These are phyloP conservation scores for Phymanthus crucifer DNA, from an alignment of 92 coral and sea anemone genomes.

Conservation along the genomic window DNA sequence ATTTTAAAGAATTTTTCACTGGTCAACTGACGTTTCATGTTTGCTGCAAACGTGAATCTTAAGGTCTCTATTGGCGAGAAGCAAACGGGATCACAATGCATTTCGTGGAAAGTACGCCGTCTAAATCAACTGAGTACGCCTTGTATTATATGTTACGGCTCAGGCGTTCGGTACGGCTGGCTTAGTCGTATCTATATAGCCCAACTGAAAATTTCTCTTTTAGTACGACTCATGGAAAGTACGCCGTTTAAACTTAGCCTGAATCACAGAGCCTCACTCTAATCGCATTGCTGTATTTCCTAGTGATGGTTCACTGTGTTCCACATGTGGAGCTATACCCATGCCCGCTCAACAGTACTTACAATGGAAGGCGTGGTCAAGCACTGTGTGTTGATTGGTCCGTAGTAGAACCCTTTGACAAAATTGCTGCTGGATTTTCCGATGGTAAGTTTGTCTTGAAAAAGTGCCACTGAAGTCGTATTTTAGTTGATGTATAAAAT, in stretches of 20 bases:
- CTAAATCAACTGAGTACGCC: too few species aligned
- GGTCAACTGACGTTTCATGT: too few species aligned
- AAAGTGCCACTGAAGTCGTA: background rate
- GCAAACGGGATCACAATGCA: too few species aligned
- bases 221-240: too few species aligned
- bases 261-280: too few species aligned
- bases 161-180: background rate
- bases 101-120: too few species aligned
- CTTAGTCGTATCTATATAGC: too few species aligned
- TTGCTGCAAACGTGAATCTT: too few species aligned
- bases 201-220: too few species aligned
- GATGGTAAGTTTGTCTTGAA: conserved; percentile 63
- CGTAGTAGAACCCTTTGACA: conserved; percentile 57
- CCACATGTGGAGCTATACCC: conserved; percentile 72
- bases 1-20: too few species aligned
- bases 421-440: conserved; percentile 74
- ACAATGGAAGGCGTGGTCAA: conserved; percentile 79
- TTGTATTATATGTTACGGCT: background rate
- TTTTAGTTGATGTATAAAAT: background rate
- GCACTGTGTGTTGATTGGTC: conserved; percentile 84
- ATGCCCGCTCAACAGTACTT: conserved; percentile 61
- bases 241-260: too few species aligned
- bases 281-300: background rate
- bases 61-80: too few species aligned
- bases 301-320: conserved; percentile 60